Percentiles rank a stretch among this genome's conserved stretches.
Conservation (phyloP, 30 jellyfish, hydroid and myxozoan genomes). For the Mastigias papua region DNA sequence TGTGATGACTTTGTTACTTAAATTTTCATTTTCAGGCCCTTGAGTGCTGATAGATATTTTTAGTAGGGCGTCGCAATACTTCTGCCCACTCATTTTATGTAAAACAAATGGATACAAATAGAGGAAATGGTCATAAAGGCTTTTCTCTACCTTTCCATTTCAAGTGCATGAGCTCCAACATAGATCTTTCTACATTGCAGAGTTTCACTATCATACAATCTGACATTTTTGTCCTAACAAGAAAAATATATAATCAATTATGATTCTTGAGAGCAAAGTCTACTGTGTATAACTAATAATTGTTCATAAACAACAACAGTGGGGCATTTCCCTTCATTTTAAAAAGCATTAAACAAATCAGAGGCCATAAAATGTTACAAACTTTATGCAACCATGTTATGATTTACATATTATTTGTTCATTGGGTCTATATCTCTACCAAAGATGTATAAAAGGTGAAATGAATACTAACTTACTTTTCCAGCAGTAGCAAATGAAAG, state of each 20-base stretch:
- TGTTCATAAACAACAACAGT: no score
- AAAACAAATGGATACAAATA: background rate
- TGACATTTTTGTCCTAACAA: conserved; percentile 77
- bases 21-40: no score
- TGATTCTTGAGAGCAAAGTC: background rate
- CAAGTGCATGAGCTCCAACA: conserved; percentile 80
- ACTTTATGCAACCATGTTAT: no score
- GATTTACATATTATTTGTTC: no score
- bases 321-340: no score
- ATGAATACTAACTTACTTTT: conserved; percentile 46
- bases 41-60: no score
- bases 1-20: no score
- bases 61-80: background rate
- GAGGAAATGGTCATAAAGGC: background rate
- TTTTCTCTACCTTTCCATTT: conserved; percentile 78
- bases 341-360: no score
- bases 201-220: conserved; percentile 90
- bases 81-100: background rate
- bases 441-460: no score
- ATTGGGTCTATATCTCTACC: no score
- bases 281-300: no score
- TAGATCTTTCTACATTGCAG: conserved; percentile 23
- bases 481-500: conserved; percentile 94
- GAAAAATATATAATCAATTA: background rate
- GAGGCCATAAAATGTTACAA: no score